Evolutionary conservation across 1,140 invertebrate genomes (phyloP).

Genomic region (Anthonomus grandis): DNA sequence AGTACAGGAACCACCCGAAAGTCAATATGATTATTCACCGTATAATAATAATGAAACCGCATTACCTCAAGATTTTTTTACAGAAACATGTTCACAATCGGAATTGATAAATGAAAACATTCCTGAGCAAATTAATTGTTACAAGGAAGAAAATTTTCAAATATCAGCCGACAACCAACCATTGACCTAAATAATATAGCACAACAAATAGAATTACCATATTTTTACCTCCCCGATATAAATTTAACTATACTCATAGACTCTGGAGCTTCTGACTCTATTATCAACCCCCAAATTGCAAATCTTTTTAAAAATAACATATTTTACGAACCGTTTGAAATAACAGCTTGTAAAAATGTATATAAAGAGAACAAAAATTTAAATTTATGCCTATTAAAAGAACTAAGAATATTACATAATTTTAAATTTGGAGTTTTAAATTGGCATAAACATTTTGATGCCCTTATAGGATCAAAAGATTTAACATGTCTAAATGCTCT

Average conservation of each 20-base stretch:
- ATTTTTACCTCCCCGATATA: constrained; percentile 4
- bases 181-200: constrained; percentile 9
- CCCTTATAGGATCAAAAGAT: neutral
- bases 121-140: too few species aligned
- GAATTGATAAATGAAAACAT: too few species aligned
- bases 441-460: constrained; percentile 2
- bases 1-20: too few species aligned
- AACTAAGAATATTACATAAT: neutral
- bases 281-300: neutral
- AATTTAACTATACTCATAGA: too few species aligned
- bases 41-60: neutral
- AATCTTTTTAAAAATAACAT: neutral
- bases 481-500: neutral
- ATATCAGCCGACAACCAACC: neutral
- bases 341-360: neutral
- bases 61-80: neutral
- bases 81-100: too few species aligned
- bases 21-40: too few species aligned
- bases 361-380: neutral
- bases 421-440: neutral
- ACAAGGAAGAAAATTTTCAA: constrained; percentile 1
- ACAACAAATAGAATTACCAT: constrained; percentile 5
- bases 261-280: neutral
- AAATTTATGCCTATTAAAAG: neutral
- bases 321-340: neutral